phyloP scores from a whole-genome alignment of 2,888 invertebrate species.

The Trissolcus brochymenae region DNA sequence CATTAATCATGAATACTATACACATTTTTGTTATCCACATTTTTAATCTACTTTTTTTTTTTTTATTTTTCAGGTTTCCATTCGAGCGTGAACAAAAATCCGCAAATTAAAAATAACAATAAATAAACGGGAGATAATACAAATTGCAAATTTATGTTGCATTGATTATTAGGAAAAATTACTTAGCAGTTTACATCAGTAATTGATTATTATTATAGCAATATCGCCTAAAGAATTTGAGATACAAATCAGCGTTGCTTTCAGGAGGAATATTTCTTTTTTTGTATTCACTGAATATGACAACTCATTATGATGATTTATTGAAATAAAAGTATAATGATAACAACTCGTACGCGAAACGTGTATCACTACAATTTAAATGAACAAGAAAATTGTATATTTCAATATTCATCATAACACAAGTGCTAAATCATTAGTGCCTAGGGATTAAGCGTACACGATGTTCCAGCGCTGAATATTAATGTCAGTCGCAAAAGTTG shows the following conservation, averaged over 20 bases:
- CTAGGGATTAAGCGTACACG: conserved; percentile 44
- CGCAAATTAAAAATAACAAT: too few relatives aligned
- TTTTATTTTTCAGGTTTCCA: too few relatives aligned
- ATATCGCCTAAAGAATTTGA: neutral
- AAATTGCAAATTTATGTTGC: too few relatives aligned
- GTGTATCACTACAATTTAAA: conserved; percentile 33
- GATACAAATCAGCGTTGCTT: conserved; percentile 16
- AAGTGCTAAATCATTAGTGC: conserved; percentile 48
- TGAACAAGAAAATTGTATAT: conserved; percentile 19
- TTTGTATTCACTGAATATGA: conserved; percentile 9
- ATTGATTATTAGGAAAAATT: too few relatives aligned
- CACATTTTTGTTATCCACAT: too few relatives aligned
- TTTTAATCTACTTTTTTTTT: too few relatives aligned
- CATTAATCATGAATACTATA: too few relatives aligned
- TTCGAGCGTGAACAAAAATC: too few relatives aligned
- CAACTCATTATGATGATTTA: conserved; percentile 30
- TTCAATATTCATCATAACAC: conserved; percentile 29
- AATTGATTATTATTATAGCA: neutral
- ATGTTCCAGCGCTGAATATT: conserved; percentile 35
- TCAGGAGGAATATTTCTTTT: conserved; percentile 9
- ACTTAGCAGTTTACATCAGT: too few relatives aligned
- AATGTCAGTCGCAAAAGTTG: conserved; percentile 44
- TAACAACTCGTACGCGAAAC: conserved; percentile 10
- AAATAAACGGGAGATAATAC: too few relatives aligned
- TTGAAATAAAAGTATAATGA: conserved; percentile 22